Base-by-base conservation (phyloP, 2,113 vertebrate genomes). In the Istiophorus platypterus region DNA sequence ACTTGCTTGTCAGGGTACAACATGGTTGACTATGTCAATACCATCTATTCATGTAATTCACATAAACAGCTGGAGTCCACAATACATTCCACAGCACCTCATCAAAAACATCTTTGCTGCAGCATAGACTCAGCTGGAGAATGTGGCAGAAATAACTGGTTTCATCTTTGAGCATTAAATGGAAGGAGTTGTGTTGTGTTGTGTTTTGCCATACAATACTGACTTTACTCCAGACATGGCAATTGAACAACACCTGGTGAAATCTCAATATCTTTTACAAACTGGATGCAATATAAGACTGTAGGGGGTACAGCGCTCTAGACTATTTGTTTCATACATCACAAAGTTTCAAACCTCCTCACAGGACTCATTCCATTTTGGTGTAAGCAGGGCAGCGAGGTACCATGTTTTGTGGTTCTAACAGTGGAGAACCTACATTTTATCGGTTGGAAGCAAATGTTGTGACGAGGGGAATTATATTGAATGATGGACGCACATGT, bases 181-280 rank as follows among this genome's bases (percentile, higher is more conserved):
- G 29, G 69, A 79, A 58, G 74, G n/a, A 80, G n/a, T 41, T 47
- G 31, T 86, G n/a, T 87, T 76, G n/a, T 78, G n/a, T 41, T 47
- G 31, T 86, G n/a, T 87, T 76, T 78, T 27, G 29, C 39, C 20
- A n/a, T 63, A 72, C 47, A 51, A 58, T 58, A 66, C 45, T 65
- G n/a, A 72, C 54, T 56, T 73, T 27, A 41, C 17, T 45, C 52
- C 45, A 64, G 42, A 34, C 15, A 26, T 1, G 2, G 45, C 20
- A 61, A n/a, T 15, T 0, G 0, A 68, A 45, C 27, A 57, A 51
- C 39, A 47, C 45, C 29, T 68, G 42, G 24, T 29, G 41, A 64
- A 65, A 42, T 56, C 13, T 68, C 17, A 54, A 56, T 54, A 64
- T 39, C 2, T 5, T 9, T 57, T 76, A 63, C 5, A 52, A 72